phyloP scores from a whole-genome alignment of 2,797 vertebrate genomes.

The Furcifer pardalis region DNA sequence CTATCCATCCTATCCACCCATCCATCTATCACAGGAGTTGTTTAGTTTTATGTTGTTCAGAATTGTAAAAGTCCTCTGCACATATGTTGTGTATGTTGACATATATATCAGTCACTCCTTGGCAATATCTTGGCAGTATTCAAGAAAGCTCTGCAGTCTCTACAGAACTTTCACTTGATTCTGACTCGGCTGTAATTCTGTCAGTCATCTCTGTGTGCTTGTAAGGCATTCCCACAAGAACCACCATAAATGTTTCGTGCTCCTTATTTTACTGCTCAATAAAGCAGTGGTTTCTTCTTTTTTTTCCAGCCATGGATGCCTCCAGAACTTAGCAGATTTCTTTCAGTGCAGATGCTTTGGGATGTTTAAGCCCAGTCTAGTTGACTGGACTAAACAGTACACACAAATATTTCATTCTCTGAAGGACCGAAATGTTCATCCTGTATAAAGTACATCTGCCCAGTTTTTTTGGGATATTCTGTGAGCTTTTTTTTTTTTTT shows the following conservation, averaged over 20 bases:
- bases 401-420: slow-evolving; percentile 75
- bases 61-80: too few relatives aligned
- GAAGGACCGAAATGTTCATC: slow-evolving; percentile 78
- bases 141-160: too few relatives aligned
- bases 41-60: too few relatives aligned
- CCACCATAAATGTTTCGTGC: neutral
- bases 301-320: slow-evolving; percentile 82
- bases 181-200: neutral
- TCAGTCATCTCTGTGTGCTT: neutral
- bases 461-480: neutral
- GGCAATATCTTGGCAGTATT: neutral
- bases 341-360: slow-evolving; percentile 92
- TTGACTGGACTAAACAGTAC: slow-evolving; percentile 93
- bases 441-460: slow-evolving; percentile 74
- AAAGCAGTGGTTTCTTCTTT: slow-evolving; percentile 33
- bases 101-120: too few relatives aligned
- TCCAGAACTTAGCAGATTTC: slow-evolving; percentile 90
- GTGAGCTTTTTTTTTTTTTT: slow-evolving; percentile 50
- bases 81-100: neutral
- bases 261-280: neutral
- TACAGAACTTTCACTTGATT: neutral
- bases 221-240: neutral
- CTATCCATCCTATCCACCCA: too few relatives aligned
- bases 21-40: too few relatives aligned
- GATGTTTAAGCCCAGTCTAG: slow-evolving; percentile 81